A percentile compares a stretch with the other conserved stretches of the same genome.
These are phyloP conservation scores for Onychomys torridus DNA, from an alignment of 2,797 vertebrate species.

Conservation along the genomic window DNA sequence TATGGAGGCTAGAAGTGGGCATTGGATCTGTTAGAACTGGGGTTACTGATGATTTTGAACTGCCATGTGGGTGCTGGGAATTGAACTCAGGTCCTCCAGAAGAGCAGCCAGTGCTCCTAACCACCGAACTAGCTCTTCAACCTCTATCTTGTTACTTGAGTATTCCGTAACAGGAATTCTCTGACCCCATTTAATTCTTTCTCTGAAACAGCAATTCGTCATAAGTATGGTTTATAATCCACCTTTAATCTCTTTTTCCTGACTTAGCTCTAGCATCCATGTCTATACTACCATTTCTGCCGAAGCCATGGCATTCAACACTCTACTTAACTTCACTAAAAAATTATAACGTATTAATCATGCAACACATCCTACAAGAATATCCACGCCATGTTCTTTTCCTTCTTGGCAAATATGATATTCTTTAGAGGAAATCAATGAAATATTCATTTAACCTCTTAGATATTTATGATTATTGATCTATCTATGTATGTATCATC, in stretches of 20 bases:
- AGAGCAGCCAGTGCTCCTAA: neutral
- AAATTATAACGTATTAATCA: constrained; percentile 9
- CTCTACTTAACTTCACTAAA: neutral
- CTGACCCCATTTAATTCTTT: neutral
- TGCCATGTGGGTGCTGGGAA: neutral
- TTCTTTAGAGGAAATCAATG: neutral
- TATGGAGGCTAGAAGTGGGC: too few relatives aligned
- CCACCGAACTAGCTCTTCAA: neutral
- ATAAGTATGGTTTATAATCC: neutral
- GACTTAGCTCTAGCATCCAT: neutral
- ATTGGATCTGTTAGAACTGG: neutral
- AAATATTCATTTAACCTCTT: neutral
- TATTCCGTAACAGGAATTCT: neutral
- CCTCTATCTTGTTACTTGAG: neutral
- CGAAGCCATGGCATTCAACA: neutral
- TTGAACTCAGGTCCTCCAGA: neutral
- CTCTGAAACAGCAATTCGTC: neutral
- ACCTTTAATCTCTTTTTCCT: neutral
- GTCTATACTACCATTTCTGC: neutral
- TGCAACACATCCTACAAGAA: neutral
- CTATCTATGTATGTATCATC: neutral
- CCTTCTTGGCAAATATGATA: neutral
- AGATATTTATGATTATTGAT: neutral
- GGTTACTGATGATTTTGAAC: neutral
- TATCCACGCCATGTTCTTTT: neutral